Percentiles rank a stretch among this genome's conserved stretches.
Evolutionary conservation across 2,888 invertebrate species (phyloP).

Genomic region (Tryphoninae sp.): DNA sequence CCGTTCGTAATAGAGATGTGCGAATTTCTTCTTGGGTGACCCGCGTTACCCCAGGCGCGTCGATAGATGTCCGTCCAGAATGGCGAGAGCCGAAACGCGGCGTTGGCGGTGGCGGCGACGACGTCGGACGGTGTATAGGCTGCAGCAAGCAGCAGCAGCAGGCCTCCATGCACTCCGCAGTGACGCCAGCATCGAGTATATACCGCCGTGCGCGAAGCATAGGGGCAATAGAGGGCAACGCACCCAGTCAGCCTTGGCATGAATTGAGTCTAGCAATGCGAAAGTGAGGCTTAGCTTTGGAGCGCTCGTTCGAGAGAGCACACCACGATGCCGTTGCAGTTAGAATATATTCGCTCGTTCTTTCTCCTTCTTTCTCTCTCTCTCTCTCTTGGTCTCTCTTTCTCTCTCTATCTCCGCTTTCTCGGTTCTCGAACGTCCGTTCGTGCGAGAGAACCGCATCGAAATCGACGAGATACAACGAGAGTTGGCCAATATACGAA

Average conservation of each 20-base stretch:
- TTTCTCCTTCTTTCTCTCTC: conserved; percentile 36
- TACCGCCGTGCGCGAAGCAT: conserved; percentile 67
- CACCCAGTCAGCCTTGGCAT: conserved; percentile 82
- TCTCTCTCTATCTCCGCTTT: conserved; percentile 16
- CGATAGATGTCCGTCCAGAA: conserved; percentile 40
- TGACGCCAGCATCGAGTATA: conserved; percentile 68
- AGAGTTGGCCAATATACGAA: not conserved
- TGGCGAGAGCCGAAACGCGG: conserved; percentile 54
- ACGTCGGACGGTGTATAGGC: conserved; percentile 46
- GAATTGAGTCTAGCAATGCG: conserved; percentile 82
- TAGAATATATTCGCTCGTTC: conserved; percentile 58
- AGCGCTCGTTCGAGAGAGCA: conserved; percentile 49
- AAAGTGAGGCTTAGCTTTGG: conserved; percentile 78
- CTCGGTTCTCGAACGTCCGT: not conserved
- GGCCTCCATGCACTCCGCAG: conserved; percentile 69
- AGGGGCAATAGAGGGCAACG: conserved; percentile 81
- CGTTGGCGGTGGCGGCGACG: conserved; percentile 56
- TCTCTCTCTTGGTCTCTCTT: conserved; percentile 36
- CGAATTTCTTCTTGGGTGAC: conserved; percentile 11
- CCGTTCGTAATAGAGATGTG: no score
- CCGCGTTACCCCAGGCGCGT: conserved; percentile 21
- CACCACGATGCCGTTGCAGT: conserved; percentile 58
- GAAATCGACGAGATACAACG: not conserved
- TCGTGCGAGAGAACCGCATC: conserved; percentile 4
- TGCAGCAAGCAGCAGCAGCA: conserved; percentile 57